Evolutionary conservation across 2,113 vertebrate species (phyloP).

Genomic region (Sarotherodon lohbergeri): DNA sequence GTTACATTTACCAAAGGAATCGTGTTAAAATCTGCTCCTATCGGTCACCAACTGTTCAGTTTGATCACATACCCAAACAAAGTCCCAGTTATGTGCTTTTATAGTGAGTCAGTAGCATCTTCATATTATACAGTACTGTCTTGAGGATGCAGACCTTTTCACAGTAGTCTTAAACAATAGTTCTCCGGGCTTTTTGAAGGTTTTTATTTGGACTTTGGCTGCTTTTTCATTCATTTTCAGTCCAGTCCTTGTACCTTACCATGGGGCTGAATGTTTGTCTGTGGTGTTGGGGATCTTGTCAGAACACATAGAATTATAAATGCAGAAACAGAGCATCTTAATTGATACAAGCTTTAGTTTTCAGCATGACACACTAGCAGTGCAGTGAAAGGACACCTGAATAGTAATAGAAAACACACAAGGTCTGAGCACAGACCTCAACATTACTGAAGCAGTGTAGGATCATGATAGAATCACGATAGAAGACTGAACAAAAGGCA

Average conservation of each 20-base stretch:
- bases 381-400: not conserved
- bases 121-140: not conserved
- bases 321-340: not conserved
- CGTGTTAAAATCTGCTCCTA: not conserved
- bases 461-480: not conserved
- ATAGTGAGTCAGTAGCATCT: not conserved
- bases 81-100: not conserved
- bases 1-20: not conserved
- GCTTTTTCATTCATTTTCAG: not conserved
- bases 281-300: not conserved
- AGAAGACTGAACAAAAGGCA: not conserved
- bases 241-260: not conserved
- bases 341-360: not conserved
- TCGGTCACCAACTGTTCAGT: not conserved
- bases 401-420: not conserved
- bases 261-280: not conserved
- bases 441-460: not conserved
- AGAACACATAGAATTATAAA: not conserved
- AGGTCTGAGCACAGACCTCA: not conserved
- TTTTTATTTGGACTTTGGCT: not conserved
- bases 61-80: not conserved
- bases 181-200: rapidly evolving
- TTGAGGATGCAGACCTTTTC: not conserved
- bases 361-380: not conserved
- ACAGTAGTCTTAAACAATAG: not conserved